Base-by-base conservation (phyloP, 2,888 invertebrate genomes). In the Pteria penguin region DNA sequence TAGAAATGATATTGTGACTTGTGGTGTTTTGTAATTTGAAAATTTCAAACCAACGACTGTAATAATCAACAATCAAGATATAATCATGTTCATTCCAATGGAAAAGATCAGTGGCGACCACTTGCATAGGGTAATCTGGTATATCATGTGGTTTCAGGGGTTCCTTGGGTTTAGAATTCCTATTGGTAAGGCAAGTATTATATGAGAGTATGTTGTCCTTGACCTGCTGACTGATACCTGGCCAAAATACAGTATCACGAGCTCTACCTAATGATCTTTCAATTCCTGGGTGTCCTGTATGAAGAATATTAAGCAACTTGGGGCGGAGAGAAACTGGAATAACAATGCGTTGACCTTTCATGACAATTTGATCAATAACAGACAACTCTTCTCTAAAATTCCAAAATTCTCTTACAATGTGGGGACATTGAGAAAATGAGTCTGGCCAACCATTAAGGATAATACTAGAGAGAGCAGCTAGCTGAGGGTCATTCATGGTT, bases 101-200 rank as follows among this genome's bases (percentile, higher is more conserved):
- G 65, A 79, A 81, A 18, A 79, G 45, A 66, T 80, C 83, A 31
- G 80, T 78, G 5, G 73, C 78, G 63, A 78, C 75, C 26, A 52
- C 63, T 73, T 81, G 72, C 78, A 75, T 80, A 52, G 78, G 83
- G 18, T 72, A 60, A 4, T 70, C 54, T 22, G 83, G 83, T n/a
- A 80, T 67, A n/a, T 62, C 45, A 24, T 76, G 73, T 1, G 75
- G 62, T 4, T 24, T 68, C 8, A 78, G 26, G 0, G 81, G 78
- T 70, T 76, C 78, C 57, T 79, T 79, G 2, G 45, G 24, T 26
- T 82, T 79, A 14, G 76, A 69, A 27, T 75, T 63, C 57, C 79
- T 72, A 32, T 67, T 58, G 22, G 67, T 57, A 8, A 77, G 26
- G 63, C 81, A 81, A 24, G 70, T 33, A 3, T 65, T 27, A 61